Conservation (phyloP, 2,113 vertebrate species). For the Lynx canadensis region DNA sequence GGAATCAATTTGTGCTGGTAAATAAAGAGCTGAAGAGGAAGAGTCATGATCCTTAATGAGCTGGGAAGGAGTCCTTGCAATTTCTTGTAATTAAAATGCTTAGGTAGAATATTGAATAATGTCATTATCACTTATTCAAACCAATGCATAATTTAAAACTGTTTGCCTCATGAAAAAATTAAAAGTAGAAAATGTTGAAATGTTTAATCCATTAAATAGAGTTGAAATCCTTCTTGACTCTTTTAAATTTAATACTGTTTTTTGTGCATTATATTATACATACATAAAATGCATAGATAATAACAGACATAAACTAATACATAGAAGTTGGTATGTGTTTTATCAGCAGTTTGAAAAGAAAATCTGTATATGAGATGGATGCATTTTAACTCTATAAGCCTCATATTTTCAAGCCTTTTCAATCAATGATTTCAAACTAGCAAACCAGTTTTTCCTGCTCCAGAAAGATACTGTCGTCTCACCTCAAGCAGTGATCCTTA, state of each 20-base stretch:
- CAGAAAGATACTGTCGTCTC: neutral
- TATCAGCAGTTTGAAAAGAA: neutral
- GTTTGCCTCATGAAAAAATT: slow-evolving; percentile 14
- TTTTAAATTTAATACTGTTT: neutral
- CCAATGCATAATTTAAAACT: neutral
- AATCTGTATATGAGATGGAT: neutral
- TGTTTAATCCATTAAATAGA: neutral
- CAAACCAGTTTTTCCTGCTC: neutral
- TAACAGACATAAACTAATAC: neutral
- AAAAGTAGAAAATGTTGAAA: neutral
- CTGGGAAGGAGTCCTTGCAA: neutral
- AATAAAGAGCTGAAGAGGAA: neutral
- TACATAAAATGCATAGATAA: neutral
- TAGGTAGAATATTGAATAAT: neutral
- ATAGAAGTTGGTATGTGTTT: neutral
- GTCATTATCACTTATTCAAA: slow-evolving; percentile 15
- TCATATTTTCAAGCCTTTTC: neutral
- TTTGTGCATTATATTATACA: neutral
- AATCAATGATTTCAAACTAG: neutral
- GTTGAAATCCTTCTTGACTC: neutral
- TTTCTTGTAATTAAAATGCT: neutral
- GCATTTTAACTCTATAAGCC: neutral
- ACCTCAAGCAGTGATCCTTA: neutral
- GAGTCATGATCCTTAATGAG: neutral
- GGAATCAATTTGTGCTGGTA: neutral